phyloP scores from a whole-genome alignment of 2,888 invertebrate genomes.

The Limenitis camilla region DNA sequence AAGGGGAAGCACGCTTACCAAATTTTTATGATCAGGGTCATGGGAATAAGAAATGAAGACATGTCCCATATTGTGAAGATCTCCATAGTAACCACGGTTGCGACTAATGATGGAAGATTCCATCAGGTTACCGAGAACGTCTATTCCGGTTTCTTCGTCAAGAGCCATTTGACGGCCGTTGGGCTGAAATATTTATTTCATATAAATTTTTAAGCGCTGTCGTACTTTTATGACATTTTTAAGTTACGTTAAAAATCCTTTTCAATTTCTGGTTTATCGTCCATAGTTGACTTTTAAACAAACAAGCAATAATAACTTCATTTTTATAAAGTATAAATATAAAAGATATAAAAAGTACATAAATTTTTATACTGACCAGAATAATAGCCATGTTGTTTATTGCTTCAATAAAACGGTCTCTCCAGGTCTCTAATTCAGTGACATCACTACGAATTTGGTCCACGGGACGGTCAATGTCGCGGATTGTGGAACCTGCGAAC shows the following conservation, averaged over 20 bases:
- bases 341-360: too few species aligned
- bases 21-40: constrained; percentile 85
- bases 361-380: too few species aligned
- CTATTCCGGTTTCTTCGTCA: constrained; percentile 82
- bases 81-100: constrained; percentile 82
- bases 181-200: too few species aligned
- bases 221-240: too few species aligned
- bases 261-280: too few species aligned
- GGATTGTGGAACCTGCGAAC: constrained; percentile 64
- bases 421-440: constrained; percentile 80
- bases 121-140: constrained; percentile 85
- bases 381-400: constrained; percentile 59
- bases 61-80: constrained; percentile 89
- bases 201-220: too few species aligned
- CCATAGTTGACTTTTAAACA: too few species aligned
- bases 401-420: constrained; percentile 79
- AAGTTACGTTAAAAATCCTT: too few species aligned
- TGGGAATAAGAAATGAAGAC: constrained; percentile 84
- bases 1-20: constrained; percentile 68
- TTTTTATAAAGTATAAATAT: not conserved
- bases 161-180: constrained; percentile 73
- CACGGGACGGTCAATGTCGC: constrained; percentile 76
- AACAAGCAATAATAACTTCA: too few species aligned
- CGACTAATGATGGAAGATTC: constrained; percentile 82
- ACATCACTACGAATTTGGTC: constrained; percentile 78